A percentile compares a stretch with the other conserved stretches of the same genome.
Evolutionary conservation across 2,888 invertebrate genomes (phyloP).

Genomic region (Antitype chi): DNA sequence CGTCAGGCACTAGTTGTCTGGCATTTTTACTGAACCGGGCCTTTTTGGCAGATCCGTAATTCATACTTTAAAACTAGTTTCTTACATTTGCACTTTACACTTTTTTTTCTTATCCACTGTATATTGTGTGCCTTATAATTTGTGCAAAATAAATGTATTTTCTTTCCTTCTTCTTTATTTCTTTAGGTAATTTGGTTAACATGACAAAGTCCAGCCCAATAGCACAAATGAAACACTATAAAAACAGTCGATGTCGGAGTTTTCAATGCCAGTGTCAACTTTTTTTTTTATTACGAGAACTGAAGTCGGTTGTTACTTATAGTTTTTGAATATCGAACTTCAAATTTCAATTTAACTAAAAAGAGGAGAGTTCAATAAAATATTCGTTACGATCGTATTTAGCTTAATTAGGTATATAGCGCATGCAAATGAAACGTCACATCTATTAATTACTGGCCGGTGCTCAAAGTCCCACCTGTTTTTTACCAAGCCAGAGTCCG

Average conservation of each 20-base stretch:
- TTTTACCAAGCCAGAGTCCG: constrained; percentile 32
- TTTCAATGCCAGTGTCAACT: background rate
- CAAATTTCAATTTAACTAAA: background rate
- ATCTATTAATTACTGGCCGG: constrained; percentile 30
- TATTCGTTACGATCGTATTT: background rate
- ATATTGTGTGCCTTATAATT: too few relatives aligned
- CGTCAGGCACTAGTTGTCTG: too few relatives aligned
- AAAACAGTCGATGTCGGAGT: background rate
- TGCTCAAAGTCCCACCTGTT: constrained; percentile 26
- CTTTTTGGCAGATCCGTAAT: too few relatives aligned
- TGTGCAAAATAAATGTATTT: too few relatives aligned
- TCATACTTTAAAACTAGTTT: too few relatives aligned
- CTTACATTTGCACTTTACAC: too few relatives aligned
- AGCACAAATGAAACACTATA: background rate
- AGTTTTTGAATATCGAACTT: background rate
- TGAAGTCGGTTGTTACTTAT: background rate
- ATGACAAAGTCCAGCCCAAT: too few relatives aligned
- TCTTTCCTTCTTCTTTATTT: too few relatives aligned
- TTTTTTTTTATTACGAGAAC: background rate
- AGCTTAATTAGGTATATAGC: background rate
- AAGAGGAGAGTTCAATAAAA: background rate
- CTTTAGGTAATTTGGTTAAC: background rate
- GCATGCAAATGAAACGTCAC: constrained; percentile 16
- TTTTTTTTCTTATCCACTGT: too few relatives aligned
- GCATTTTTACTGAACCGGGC: too few relatives aligned